Evolutionary conservation across 2,888 invertebrate genomes (phyloP).

Genomic region (Dioctria linearis): DNA sequence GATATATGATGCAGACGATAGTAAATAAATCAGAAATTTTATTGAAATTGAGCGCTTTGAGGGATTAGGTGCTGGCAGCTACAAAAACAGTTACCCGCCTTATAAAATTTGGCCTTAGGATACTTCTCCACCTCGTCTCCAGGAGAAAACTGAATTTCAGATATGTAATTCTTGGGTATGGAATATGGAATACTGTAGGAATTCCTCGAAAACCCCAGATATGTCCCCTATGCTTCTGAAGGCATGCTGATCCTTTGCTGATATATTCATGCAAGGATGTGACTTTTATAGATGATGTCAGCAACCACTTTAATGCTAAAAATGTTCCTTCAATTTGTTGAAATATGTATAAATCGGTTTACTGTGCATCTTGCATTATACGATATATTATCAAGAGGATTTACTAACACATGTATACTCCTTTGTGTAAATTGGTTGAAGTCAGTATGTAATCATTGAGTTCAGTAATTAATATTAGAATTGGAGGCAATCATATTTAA

Average conservation of each 20-base stretch:
- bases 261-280: slow-evolving; percentile 37
- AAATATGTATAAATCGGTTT: slow-evolving; percentile 28
- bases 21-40: slow-evolving; percentile 51
- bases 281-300: slow-evolving; percentile 38
- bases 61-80: slow-evolving; percentile 38
- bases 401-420: not conserved
- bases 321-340: slow-evolving; percentile 38
- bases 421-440: no score
- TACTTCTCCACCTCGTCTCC: slow-evolving; percentile 9
- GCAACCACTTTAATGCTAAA: slow-evolving; percentile 31
- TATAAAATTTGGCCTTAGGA: slow-evolving; percentile 24
- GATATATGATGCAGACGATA: slow-evolving; percentile 28
- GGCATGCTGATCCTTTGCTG: slow-evolving; percentile 31
- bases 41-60: slow-evolving; percentile 53
- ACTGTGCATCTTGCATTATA: not conserved
- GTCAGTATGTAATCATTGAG: no score
- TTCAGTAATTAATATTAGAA: no score
- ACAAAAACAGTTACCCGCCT: not conserved
- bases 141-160: not conserved
- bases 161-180: not conserved
- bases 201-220: slow-evolving; percentile 17
- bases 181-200: not conserved
- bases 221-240: slow-evolving; percentile 17
- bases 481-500: no score
- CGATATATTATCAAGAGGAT: not conserved